Conservation (phyloP, 2,113 vertebrate species). For the Malurus elegans region DNA sequence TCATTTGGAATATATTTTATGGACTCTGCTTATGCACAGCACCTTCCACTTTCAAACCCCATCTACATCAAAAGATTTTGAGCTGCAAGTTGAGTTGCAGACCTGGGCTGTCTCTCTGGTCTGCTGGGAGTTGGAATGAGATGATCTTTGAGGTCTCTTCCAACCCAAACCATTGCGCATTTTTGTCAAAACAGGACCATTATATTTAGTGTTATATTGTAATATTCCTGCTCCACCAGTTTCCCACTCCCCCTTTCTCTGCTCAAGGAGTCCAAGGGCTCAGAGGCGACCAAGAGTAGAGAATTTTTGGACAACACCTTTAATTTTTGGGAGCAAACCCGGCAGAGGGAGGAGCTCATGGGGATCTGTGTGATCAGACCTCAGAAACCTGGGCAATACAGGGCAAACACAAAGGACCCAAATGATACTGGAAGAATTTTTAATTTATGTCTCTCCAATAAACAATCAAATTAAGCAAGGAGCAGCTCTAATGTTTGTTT, state of each 20-base stretch:
- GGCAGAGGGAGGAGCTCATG: background rate
- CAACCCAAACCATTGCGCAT: background rate
- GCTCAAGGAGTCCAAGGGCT: background rate
- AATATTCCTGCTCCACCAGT: background rate
- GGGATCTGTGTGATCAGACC: background rate
- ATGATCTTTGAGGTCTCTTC: background rate
- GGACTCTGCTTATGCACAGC: background rate
- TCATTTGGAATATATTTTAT: background rate
- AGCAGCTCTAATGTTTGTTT: background rate
- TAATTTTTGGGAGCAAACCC: background rate
- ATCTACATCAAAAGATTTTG: background rate
- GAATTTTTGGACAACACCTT: background rate
- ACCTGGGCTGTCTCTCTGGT: background rate
- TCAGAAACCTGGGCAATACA: background rate
- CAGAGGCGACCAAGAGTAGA: background rate
- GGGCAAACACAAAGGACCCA: background rate
- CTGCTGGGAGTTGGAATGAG: background rate
- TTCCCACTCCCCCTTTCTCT: background rate
- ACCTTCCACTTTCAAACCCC: background rate
- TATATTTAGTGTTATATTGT: background rate
- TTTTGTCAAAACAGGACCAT: background rate
- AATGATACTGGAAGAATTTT: background rate
- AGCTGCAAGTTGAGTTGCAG: background rate
- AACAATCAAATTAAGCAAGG: background rate
- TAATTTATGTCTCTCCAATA: background rate